Base-by-base conservation (phyloP, 2,888 invertebrate species). In the Drosophila kanekoi region DNA sequence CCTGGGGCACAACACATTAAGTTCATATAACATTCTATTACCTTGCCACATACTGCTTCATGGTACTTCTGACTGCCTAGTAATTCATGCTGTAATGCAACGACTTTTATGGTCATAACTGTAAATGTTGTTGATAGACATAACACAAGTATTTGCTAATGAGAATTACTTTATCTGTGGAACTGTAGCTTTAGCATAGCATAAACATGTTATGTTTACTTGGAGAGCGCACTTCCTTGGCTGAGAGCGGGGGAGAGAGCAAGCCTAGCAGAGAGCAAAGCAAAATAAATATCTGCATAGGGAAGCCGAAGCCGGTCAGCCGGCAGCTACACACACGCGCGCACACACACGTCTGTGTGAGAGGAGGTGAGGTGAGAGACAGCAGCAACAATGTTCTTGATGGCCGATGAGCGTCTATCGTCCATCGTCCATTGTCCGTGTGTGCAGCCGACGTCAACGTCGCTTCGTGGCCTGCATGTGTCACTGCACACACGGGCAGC, bases 401-500 rank as follows among this genome's bases (percentile, higher is more conserved):
- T 51, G 77, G 66, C 51, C 77, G 65, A 61, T 62, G 70, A 70
- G 51, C 54, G 48, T 41, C 58, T 44, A 56, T 48, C 43, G 65
- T 65, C 49, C 54, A 57, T 48, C 57, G 76, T 76, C 63, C 68
- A 60, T 53, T 41, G 53, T 33, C 53, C 53, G n/a, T 53, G 41
- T 53, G 41, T 43, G 54, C 43, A 35, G 44, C 8, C 68, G 63
- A 44, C 48, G 52, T 58, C 49, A 33, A 11, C 52, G 60, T 47
- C 58, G 63, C 44, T 40, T 62, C 59, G 59, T 79, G 80, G 86
- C 86, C 83, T 88, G 83, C 88, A 85, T 83, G 86, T 82, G 82
- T 82, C 88, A 82, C 71, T 81, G 81, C 81, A 81, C 77, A 86
- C 82, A 81, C 68, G 70, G 59, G 28, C 60, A 64, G 71, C 49